A percentile compares a stretch with the other conserved stretches of the same genome.
These are phyloP conservation scores for Cryptotis parvus DNA, from an alignment of 2,113 vertebrate genomes.

Conservation along the genomic window DNA sequence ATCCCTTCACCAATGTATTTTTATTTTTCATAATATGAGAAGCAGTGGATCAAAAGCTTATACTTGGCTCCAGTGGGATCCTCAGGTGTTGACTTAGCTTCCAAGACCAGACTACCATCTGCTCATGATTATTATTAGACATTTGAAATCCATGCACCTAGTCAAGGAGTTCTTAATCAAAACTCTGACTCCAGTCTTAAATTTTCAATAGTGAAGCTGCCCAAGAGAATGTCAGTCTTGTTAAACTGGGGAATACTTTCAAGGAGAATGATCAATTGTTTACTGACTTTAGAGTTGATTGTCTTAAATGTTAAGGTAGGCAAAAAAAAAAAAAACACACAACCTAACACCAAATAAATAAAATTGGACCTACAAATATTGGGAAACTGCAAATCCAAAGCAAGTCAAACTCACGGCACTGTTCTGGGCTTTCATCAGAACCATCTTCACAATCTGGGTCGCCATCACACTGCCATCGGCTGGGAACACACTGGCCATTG, in stretches of 20 bases:
- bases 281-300: constrained; percentile 60
- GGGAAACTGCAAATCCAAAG: neutral
- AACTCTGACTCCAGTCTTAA: constrained; percentile 61
- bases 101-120: constrained; percentile 63
- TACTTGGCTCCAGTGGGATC: neutral
- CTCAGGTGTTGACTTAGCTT: constrained; percentile 62
- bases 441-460: constrained; percentile 97
- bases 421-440: constrained; percentile 93
- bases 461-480: constrained; percentile 97
- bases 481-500: constrained; percentile 96
- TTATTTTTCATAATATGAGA: neutral
- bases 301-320: constrained; percentile 38
- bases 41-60: constrained; percentile 8
- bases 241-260: constrained; percentile 35
- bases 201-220: constrained; percentile 74
- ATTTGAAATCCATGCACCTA: constrained; percentile 79
- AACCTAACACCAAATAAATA: neutral
- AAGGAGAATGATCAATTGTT: constrained; percentile 1
- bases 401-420: constrained; percentile 94
- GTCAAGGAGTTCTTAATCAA: constrained; percentile 80
- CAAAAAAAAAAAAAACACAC: constrained; percentile 39
- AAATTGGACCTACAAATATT: constrained; percentile 15
- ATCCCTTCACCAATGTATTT: constrained; percentile 15
- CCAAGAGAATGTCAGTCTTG: constrained; percentile 83
- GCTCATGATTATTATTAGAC: constrained; percentile 50